Conservation (phyloP, 1,140 invertebrate species). For the Dendrolimus kikuchii region DNA sequence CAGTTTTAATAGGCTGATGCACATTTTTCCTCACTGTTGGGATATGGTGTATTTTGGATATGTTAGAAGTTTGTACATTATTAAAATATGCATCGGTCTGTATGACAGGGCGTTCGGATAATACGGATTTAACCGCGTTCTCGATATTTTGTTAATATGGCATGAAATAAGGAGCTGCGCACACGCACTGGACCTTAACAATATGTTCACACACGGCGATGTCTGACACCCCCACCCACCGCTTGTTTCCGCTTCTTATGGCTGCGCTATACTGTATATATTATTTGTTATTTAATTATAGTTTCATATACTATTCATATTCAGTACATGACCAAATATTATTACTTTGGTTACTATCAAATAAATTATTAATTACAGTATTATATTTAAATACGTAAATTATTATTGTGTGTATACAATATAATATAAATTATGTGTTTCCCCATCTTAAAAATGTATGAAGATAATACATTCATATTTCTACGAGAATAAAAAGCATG, state of each 20-base stretch:
- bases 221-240: constrained; percentile 20
- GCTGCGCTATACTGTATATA: constrained; percentile 24
- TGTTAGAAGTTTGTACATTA: not conserved
- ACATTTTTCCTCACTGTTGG: constrained; percentile 10
- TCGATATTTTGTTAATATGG: not conserved
- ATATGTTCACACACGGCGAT: constrained; percentile 11
- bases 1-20: constrained; percentile 12
- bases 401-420: not conserved
- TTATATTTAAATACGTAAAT: no score
- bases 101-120: constrained; percentile 10
- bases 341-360: constrained; percentile 39
- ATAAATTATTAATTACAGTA: not conserved
- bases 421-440: not conserved
- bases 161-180: constrained; percentile 11
- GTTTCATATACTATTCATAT: constrained; percentile 10
- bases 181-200: constrained; percentile 19
- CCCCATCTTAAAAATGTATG: no score
- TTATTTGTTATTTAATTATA: constrained; percentile 15
- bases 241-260: constrained; percentile 29
- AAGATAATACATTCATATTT: no score
- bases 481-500: constrained; percentile 5
- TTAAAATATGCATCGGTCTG: constrained; percentile 18
- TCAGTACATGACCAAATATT: constrained; percentile 35
- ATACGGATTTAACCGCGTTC: constrained; percentile 19
- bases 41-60: not conserved